Base-by-base conservation (phyloP, 2,797 vertebrate species). In the Acrossocheilus wenchowensis region DNA sequence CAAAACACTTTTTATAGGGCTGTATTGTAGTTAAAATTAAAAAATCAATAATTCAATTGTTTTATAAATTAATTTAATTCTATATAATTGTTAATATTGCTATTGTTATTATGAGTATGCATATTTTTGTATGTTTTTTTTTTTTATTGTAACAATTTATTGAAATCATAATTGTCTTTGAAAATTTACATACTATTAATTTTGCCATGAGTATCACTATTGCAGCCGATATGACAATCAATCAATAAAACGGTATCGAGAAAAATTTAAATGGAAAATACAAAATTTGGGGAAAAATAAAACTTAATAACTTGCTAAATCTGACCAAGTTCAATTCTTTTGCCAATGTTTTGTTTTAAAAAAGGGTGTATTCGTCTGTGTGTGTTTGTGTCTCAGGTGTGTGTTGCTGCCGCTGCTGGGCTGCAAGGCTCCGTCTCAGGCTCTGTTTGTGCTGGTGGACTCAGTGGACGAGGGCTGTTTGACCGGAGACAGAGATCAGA, bases 391-490 rank as follows among this genome's bases (percentile, higher is more conserved):
- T 72, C 11, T 81, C 91, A 99, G 98, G 92, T 99, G 98, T 80
- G 94, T 99, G 89, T 94, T 99, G 26, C 91, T 98, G 77, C 98
- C 98, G 17, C 96, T 99, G 64, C 90, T 99, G 94, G 96, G 97
- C 12, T 91, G 96, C 85, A 96, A 97, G 90, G 96, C 97, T 0
- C 98, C 98, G 0, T 94, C 95, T 75, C 98, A 99, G 90, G 96
- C 97, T 84, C 95, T 99, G 48, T 97, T 98, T 91, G 91, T 99
- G 78, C 94, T 99, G 1, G 95, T 99, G 72, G 98, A 99, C 91
- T 99, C 98, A 0, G 95, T 99, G 8, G 98, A 99, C 0, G 98
- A 99, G 88, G 98, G 98, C 71, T 97, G 96, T 66, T 96, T 96
- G 4, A 84, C 95, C 78, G 91, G 93, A 0, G 98, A 98, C 96